Evolutionary conservation across 2,113 vertebrate species (phyloP), one percentile per base, ranked within the genome.

Genomic region (Fregata magnificens): DNA sequence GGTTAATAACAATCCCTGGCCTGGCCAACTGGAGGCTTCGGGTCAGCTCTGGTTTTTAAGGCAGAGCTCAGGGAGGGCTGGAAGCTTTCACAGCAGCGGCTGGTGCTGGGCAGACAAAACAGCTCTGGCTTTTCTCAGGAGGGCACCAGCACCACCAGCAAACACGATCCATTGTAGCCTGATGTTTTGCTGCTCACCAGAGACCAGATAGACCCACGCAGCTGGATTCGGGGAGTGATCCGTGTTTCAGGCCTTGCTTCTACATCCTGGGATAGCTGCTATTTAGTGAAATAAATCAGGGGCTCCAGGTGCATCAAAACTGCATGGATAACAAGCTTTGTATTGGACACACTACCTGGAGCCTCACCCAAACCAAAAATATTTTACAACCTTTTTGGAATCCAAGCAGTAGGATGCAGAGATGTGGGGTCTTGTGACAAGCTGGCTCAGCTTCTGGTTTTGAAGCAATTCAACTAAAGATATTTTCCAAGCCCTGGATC

Each of bases 341-440:
- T 34, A 13, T 8, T 59, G 26, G 29, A 88, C 52, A 87, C 1
- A 5, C 18, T 62, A 63, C 28, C 70, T 89, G 84, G 73, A 96
- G 4, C 5, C 21, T 76, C 49, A 82, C 26, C 56, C 71, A 95
- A 71, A 11, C 45, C 3, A 5, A 77, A 77, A 83, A 29, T 79
- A 79, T 77, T 93, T 91, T 61, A 71, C 45, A 56, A 69, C 10
- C 29, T 81, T 10, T 91, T 91, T 78, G 85, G 79, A 95, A 81
- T 69, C n/a, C 42, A 78, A 85, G 87, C 16, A 58, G 74, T 16
- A 38, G 36, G 58, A 90, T 82, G 73, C 31, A 87, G 87, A 76
- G 36, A 82, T n/a, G 38, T 80, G 44, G 44, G n/a, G 15, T 95
- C 66, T 65, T 82, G 53, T 79, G 66, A 85, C 93, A 96, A 94